Evolutionary conservation across 92 coral and sea anemone genomes (phyloP), one percentile per base, ranked within the genome.

Genomic region (Desmophyllum pertusum): DNA sequence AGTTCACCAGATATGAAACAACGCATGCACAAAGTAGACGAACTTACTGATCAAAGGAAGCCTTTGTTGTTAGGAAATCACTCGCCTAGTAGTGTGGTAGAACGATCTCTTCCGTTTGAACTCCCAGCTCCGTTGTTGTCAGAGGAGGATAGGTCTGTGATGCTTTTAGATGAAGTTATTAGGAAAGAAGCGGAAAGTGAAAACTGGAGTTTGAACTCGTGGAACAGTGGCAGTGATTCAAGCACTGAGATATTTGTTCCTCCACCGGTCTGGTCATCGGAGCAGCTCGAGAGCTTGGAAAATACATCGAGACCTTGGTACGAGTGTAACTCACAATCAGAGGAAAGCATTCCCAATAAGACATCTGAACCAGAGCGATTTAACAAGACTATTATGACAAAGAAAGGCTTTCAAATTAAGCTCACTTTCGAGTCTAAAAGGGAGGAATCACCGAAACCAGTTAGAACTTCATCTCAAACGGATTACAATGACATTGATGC

Each of bases 131-230:
- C 93, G 62, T 70, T 89, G 3, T 68, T 89, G 19, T 80, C 95
- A 7, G 98, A 94, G 69, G 98, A 94, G 80, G 98, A 94, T 61
- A 89, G 77, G 30, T 89, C 98, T 4, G 86, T 94, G 68, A 93
- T 94, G 92, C 40, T 97, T 36, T 85, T 97, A 31, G 99, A 97
- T 86, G 99, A 97, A 68, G 88, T 97, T 25, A 82, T 97, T 14
- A 85, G 96, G 38, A 91, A 72, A n/a, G 99, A 97, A 83, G 99
- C 92, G 17, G 96, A 94, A 77, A 90, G 97, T 21, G 98, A 93
- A 70, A 97, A 94, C 63, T 97, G 99, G 99, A 95, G 98, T 77
- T 89, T 95, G 75, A 95, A 90, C 48, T 97, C 99, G 21, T 97
- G 99, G 99, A 92, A 92, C 55, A 94, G 95, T 77, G 86, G 87